Evolutionary conservation across 2,113 vertebrate species (phyloP).

Genomic region (Raja brachyura): DNA sequence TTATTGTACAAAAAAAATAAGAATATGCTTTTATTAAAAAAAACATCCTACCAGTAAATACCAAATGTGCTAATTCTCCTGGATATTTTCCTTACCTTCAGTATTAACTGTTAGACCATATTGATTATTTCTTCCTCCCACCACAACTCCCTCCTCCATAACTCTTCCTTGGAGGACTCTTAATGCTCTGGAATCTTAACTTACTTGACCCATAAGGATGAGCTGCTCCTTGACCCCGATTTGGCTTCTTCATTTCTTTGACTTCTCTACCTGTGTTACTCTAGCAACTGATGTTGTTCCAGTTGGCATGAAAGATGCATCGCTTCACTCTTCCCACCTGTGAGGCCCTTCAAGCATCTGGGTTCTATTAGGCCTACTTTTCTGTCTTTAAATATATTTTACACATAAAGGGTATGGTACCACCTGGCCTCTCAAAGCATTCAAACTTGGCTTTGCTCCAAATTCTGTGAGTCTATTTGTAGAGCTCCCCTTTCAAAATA

Average conservation of each 20-base stretch:
- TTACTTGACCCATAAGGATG: background rate
- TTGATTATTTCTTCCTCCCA: background rate
- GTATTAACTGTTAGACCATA: background rate
- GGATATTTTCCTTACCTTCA: background rate
- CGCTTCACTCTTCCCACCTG: background rate
- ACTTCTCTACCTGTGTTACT: background rate
- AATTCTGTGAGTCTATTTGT: background rate
- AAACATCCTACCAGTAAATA: background rate
- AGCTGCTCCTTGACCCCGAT: background rate
- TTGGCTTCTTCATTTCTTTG: background rate
- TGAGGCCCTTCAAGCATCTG: background rate
- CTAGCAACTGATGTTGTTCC: background rate
- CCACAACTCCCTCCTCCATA: background rate
- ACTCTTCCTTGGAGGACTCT: background rate
- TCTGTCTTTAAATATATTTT: background rate
- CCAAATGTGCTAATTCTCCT: background rate
- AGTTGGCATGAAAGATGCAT: background rate
- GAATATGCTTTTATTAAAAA: background rate
- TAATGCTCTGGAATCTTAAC: background rate
- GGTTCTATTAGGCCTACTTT: background rate
- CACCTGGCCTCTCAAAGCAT: background rate
- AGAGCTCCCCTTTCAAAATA: background rate
- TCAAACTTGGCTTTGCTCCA: background rate
- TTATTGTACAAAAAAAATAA: background rate
- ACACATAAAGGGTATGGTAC: background rate